These are phyloP conservation scores for Hyposmocoma kahamanoa DNA, from an alignment of 1,140 invertebrate genomes.

Conservation along the genomic window DNA sequence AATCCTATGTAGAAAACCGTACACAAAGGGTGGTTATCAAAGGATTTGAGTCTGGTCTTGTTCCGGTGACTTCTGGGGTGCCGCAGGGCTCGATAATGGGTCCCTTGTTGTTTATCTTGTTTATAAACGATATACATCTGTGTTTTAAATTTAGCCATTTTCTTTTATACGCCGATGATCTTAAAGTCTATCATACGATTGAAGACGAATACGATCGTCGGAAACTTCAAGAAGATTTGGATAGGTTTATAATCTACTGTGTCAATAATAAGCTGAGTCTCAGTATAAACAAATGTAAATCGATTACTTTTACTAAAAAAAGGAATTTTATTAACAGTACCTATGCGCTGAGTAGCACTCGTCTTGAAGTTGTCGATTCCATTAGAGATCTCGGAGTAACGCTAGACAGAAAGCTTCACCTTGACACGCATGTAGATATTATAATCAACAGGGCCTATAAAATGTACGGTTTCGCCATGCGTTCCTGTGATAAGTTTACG, in stretches of 20 bases:
- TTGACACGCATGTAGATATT: slow-evolving; percentile 10
- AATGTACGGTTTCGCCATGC: slow-evolving; percentile 17
- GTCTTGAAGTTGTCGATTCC: neutral
- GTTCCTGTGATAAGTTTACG: slow-evolving; percentile 7
- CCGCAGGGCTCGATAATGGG: slow-evolving; percentile 30
- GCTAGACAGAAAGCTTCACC: neutral
- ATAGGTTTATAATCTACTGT: neutral
- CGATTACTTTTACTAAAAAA: slow-evolving; percentile 2
- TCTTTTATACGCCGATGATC: neutral
- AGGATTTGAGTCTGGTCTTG: slow-evolving; percentile 13
- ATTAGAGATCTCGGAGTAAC: slow-evolving; percentile 1
- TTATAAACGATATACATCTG: slow-evolving; percentile 25
- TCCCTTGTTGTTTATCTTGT: slow-evolving; percentile 28
- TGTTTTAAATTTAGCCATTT: slow-evolving; percentile 10
- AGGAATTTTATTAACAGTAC: neutral
- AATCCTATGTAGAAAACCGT: slow-evolving; percentile 27
- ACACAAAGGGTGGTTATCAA: slow-evolving; percentile 26
- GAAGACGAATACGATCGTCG: neutral
- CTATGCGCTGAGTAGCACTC: neutral
- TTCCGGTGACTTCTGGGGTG: slow-evolving; percentile 24
- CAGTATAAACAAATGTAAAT: slow-evolving; percentile 2
- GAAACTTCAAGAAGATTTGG: slow-evolving; percentile 2
- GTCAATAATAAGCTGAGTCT: neutral
- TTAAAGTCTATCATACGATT: neutral
- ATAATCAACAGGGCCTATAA: slow-evolving; percentile 14